Evolutionary conservation across 2,797 vertebrate species (phyloP).

Genomic region (Sebastes taczanowskii): DNA sequence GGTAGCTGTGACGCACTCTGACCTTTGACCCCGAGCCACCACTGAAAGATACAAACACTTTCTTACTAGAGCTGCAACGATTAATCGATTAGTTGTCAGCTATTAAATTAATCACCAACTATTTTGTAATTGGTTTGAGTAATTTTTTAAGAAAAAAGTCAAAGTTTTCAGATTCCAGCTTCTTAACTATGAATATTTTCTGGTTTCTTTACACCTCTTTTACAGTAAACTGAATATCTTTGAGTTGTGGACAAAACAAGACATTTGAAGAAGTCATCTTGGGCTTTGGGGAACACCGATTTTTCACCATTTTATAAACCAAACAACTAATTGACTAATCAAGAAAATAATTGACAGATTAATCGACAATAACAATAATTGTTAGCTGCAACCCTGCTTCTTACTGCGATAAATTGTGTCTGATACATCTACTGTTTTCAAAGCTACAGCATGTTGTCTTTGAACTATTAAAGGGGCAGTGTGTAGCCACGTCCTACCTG

Average conservation of each 20-base stretch:
- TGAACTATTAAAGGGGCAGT: background rate
- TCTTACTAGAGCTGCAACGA: background rate
- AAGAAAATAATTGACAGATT: rapidly evolving
- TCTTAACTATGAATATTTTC: too few relatives aligned
- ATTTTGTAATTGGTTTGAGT: too few relatives aligned
- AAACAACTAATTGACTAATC: too few relatives aligned
- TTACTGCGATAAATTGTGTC: rapidly evolving
- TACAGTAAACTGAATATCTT: too few relatives aligned
- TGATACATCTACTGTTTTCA: too few relatives aligned
- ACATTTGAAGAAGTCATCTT: rapidly evolving
- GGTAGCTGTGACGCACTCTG: slow-evolving; percentile 81
- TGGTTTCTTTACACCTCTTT: rapidly evolving
- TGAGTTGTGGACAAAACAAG: too few relatives aligned
- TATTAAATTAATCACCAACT: too few relatives aligned
- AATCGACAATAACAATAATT: rapidly evolving
- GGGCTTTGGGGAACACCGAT: rapidly evolving
- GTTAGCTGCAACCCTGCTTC: rapidly evolving
- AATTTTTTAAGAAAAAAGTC: too few relatives aligned
- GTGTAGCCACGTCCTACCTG: too few relatives aligned
- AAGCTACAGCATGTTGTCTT: background rate
- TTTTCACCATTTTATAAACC: too few relatives aligned
- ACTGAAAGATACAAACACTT: slow-evolving; percentile 41
- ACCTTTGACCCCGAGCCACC: slow-evolving; percentile 55
- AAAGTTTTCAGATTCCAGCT: rapidly evolving
- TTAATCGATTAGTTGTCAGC: too few relatives aligned